These are phyloP conservation scores for Amphilophus citrinellus DNA, from an alignment of 2,113 vertebrate species.

Conservation along the genomic window DNA sequence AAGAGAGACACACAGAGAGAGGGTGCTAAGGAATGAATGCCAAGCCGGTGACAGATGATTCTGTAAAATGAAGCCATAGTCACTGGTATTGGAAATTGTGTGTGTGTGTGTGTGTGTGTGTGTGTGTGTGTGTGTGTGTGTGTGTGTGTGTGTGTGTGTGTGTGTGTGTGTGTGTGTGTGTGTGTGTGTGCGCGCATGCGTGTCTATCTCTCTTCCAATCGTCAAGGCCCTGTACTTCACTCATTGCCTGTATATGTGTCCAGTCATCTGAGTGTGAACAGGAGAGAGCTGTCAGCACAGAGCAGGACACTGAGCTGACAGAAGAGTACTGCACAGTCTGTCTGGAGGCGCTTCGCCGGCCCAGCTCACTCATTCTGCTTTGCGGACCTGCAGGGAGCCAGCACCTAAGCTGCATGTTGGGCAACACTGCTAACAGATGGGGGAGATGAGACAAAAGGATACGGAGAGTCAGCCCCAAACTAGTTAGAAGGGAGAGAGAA, in stretches of 20 bases:
- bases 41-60: neutral
- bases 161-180: neutral
- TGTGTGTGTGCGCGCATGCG: too few relatives aligned
- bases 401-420: neutral
- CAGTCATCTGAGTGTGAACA: slow-evolving; percentile 11
- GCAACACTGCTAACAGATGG: neutral
- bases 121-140: too few relatives aligned
- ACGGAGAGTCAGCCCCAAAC: neutral
- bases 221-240: neutral
- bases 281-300: slow-evolving; percentile 20
- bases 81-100: neutral
- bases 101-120: neutral
- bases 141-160: too few relatives aligned
- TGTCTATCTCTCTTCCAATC: neutral
- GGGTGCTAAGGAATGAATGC: neutral
- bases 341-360: slow-evolving; percentile 9
- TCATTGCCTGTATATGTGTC: neutral
- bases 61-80: neutral
- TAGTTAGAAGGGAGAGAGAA: neutral
- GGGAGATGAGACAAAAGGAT: neutral
- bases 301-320: slow-evolving; percentile 43
- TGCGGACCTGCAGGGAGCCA: slow-evolving; percentile 17
- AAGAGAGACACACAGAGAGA: neutral
- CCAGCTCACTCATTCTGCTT: neutral
- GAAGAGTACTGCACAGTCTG: slow-evolving; percentile 30